Percentiles rank a stretch among this genome's conserved stretches.
phyloP scores from a whole-genome alignment of 2,888 invertebrate species.

The Andrena fulva region DNA sequence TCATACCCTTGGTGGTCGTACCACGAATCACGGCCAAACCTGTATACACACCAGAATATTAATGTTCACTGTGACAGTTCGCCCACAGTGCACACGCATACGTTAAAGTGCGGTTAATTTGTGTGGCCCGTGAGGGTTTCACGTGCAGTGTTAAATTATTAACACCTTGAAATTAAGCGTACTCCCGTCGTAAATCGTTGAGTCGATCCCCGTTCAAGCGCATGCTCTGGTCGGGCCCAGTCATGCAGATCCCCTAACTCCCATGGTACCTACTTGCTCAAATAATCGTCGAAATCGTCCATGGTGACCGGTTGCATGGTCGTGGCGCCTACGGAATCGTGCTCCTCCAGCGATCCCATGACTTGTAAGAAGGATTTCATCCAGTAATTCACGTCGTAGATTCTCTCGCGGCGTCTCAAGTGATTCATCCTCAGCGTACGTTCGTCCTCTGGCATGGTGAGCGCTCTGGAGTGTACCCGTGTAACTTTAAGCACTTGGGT shows the following conservation, averaged over 20 bases:
- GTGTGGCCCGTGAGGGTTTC: neutral
- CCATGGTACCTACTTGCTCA: conserved; percentile 90
- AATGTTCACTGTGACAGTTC: conserved; percentile 9
- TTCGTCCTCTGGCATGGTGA: conserved; percentile 96
- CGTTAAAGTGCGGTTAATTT: conserved; percentile 32
- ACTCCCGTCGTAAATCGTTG: conserved; percentile 1
- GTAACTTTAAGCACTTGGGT: neutral
- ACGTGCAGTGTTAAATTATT: conserved; percentile 25
- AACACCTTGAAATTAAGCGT: neutral
- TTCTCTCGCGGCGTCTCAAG: conserved; percentile 91
- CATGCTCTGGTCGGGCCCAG: conserved; percentile 82
- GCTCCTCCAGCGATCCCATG: conserved; percentile 93
- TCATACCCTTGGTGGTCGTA: too few relatives aligned
- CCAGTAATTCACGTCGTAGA: conserved; percentile 95
- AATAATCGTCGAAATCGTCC: conserved; percentile 95
- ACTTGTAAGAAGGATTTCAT: conserved; percentile 95
- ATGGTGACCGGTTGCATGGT: conserved; percentile 96
- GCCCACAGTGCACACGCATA: conserved; percentile 1
- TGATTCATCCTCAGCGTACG: conserved; percentile 94
- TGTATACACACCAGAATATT: neutral
- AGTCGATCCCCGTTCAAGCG: conserved; percentile 63
- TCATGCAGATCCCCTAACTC: conserved; percentile 73
- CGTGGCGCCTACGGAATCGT: conserved; percentile 93
- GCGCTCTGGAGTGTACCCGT: conserved; percentile 86
- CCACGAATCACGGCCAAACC: too few relatives aligned